These are phyloP conservation scores for Psettodes erumei DNA, from an alignment of 2,113 vertebrate species.

Conservation along the genomic window DNA sequence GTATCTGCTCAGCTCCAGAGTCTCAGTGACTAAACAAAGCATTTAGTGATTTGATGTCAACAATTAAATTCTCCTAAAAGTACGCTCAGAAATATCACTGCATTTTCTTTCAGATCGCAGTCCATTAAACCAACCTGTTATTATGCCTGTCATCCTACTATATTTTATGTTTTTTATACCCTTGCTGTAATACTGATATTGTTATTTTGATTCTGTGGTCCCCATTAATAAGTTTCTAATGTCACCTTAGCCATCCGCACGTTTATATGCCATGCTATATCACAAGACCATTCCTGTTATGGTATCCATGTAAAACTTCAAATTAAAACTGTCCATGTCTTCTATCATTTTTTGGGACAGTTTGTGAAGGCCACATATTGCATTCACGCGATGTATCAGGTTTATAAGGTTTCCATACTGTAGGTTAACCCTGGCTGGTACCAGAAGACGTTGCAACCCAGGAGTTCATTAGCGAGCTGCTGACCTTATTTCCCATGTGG, in stretches of 20 bases:
- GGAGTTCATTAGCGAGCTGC: slow-evolving; percentile 50
- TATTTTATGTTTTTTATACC: background rate
- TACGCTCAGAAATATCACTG: no score
- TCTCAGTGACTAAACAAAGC: no score
- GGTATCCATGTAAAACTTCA: background rate
- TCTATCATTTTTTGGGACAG: background rate
- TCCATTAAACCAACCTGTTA: background rate
- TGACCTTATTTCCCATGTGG: slow-evolving; percentile 67
- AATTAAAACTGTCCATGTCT: no score
- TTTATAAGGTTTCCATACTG: background rate
- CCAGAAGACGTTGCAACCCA: slow-evolving; percentile 14
- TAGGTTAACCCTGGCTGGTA: slow-evolving; percentile 14
- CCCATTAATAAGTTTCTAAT: background rate
- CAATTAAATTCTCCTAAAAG: no score
- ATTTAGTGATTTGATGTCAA: no score
- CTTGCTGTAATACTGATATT: background rate
- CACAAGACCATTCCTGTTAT: background rate
- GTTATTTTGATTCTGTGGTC: background rate
- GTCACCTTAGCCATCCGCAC: background rate
- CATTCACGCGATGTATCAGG: background rate
- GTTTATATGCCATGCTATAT: background rate
- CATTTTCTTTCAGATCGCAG: no score
- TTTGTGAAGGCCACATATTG: slow-evolving; percentile 7
- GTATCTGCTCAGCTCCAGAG: no score
- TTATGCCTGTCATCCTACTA: background rate